Conservation (phyloP, 1,140 invertebrate species). For the Calephelis nemesis region DNA sequence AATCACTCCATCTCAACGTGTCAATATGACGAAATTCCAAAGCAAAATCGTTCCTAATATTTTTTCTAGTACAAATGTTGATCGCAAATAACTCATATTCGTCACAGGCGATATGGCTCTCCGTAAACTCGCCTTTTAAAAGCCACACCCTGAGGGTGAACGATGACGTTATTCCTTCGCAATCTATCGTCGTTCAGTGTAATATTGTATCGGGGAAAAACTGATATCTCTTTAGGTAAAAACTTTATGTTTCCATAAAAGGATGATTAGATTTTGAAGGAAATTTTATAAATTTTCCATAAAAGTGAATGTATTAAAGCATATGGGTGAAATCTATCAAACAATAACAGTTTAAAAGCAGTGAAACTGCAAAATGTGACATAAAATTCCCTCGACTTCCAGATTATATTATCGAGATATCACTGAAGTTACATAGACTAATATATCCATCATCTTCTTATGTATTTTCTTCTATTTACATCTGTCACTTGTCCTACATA, state of each 20-base stretch:
- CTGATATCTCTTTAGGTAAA: constrained; percentile 71
- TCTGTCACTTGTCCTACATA: too few relatives aligned
- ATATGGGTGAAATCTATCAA: neutral
- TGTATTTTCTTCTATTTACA: neutral
- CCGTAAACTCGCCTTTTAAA: constrained; percentile 49
- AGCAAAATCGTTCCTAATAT: neutral
- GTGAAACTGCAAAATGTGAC: neutral
- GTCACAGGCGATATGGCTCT: constrained; percentile 25
- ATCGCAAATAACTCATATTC: constrained; percentile 29
- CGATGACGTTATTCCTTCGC: constrained; percentile 68
- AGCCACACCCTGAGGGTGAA: constrained; percentile 59
- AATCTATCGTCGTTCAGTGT: constrained; percentile 64
- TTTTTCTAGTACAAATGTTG: constrained; percentile 17
- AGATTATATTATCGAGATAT: neutral
- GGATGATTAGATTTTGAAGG: constrained; percentile 15
- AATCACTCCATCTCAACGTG: too few relatives aligned
- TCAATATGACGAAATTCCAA: too few relatives aligned
- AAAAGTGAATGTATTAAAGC: constrained; percentile 1
- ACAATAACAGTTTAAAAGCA: neutral
- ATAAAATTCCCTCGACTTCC: neutral
- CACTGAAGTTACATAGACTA: too few relatives aligned
- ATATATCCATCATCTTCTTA: too few relatives aligned
- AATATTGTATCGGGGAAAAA: constrained; percentile 67
- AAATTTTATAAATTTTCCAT: constrained; percentile 12
- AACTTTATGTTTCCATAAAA: constrained; percentile 33